A percentile compares a stretch with the other conserved stretches of the same genome.
These are phyloP conservation scores for Eilema griseolum DNA, from an alignment of 2,888 invertebrate genomes.

Conservation along the genomic window DNA sequence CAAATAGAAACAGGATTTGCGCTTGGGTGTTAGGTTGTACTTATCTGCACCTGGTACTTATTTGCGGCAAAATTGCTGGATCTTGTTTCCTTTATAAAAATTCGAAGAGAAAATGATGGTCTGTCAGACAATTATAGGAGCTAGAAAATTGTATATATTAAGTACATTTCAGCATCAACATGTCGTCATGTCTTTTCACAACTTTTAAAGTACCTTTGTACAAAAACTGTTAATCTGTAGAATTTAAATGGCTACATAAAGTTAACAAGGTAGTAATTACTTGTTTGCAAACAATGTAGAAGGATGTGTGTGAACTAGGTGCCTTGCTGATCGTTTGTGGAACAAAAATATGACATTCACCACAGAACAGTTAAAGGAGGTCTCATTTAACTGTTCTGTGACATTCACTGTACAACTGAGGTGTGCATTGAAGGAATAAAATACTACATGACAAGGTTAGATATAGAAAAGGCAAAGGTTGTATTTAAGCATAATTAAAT, in stretches of 20 bases:
- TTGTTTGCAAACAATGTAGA: too few species aligned
- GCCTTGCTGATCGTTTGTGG: not conserved
- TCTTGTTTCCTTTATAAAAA: slow-evolving; percentile 40
- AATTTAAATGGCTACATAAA: too few species aligned
- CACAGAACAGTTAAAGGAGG: too few species aligned
- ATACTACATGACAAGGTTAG: not conserved
- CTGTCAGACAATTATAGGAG: slow-evolving; percentile 13
- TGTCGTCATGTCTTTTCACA: not conserved
- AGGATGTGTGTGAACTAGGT: not conserved
- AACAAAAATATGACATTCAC: not conserved
- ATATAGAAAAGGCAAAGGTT: not conserved
- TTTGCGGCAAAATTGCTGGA: slow-evolving; percentile 30
- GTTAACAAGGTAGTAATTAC: too few species aligned
- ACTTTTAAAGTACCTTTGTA: not conserved
- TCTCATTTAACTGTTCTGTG: too few species aligned
- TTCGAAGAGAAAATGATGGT: slow-evolving; percentile 28
- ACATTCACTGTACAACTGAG: not conserved
- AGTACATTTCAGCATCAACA: too few species aligned
- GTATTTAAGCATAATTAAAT: not conserved
- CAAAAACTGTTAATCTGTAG: too few species aligned
- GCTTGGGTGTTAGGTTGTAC: slow-evolving; percentile 37
- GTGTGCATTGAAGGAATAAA: not conserved
- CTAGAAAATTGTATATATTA: not conserved
- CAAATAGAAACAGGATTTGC: slow-evolving; percentile 49
- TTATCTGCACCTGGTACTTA: slow-evolving; percentile 39